These are phyloP conservation scores for Ormyrus rosae DNA, from an alignment of 2,888 invertebrate genomes.

Conservation along the genomic window DNA sequence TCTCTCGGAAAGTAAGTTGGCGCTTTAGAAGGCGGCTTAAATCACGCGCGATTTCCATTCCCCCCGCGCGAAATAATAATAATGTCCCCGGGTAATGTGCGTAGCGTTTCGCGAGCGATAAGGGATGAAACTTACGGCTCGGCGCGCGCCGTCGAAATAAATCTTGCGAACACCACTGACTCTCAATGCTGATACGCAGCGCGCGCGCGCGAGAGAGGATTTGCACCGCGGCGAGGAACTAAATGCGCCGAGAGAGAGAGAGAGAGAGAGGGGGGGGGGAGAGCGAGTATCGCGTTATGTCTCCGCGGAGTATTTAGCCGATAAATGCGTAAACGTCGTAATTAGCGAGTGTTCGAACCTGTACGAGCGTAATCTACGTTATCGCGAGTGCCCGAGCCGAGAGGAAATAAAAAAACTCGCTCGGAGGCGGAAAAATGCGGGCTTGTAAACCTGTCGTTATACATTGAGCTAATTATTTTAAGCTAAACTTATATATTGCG, in stretches of 20 bases:
- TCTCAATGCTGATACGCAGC: slow-evolving; percentile 30
- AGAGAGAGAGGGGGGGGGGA: too few relatives aligned
- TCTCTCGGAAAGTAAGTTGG: background rate
- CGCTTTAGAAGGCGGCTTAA: slow-evolving; percentile 11
- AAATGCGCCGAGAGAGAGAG: slow-evolving; percentile 25
- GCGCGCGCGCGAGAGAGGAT: slow-evolving; percentile 9
- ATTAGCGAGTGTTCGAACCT: slow-evolving; percentile 32
- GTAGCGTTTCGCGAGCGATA: slow-evolving; percentile 41
- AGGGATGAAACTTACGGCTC: slow-evolving; percentile 52
- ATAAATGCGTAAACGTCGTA: slow-evolving; percentile 35
- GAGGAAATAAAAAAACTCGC: too few relatives aligned
- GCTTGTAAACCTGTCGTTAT: too few relatives aligned
- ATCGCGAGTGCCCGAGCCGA: too few relatives aligned
- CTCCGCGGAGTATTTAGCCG: slow-evolving; percentile 26
- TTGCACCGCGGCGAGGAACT: slow-evolving; percentile 26
- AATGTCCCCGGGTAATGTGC: slow-evolving; percentile 16
- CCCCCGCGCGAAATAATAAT: slow-evolving; percentile 18
- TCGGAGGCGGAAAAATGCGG: too few relatives aligned
- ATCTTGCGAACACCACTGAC: slow-evolving; percentile 45
- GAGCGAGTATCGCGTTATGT: slow-evolving; percentile 6
- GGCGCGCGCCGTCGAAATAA: slow-evolving; percentile 42
- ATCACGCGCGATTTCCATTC: slow-evolving; percentile 6
- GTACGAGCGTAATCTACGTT: background rate
- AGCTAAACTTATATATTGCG: too few relatives aligned
- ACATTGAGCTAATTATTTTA: too few relatives aligned